phyloP scores from a whole-genome alignment of 2,888 invertebrate species.

The Neoitamus cyanurus region DNA sequence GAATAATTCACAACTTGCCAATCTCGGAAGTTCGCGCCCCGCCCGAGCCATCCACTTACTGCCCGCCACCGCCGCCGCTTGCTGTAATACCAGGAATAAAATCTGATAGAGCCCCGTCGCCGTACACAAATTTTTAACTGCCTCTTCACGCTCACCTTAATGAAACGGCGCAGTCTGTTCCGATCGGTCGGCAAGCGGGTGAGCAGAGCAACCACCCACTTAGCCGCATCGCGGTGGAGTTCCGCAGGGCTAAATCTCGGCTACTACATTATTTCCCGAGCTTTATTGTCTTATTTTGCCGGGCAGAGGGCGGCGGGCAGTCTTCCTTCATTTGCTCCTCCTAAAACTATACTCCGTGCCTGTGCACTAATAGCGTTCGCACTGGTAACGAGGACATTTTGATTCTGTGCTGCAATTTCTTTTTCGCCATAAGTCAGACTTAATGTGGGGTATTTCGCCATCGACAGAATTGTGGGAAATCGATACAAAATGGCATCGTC shows the following conservation, averaged over 20 bases:
- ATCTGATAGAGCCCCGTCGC: not conserved
- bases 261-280: constrained; percentile 3
- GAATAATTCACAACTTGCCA: constrained; percentile 39
- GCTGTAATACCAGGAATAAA: not conserved
- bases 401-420: constrained; percentile 55
- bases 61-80: not conserved
- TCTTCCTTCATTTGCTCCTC: constrained; percentile 24
- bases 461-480: constrained; percentile 57
- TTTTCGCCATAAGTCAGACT: constrained; percentile 58
- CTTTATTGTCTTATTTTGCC: constrained; percentile 29
- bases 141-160: constrained; percentile 11
- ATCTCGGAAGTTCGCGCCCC: not conserved
- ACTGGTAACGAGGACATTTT: constrained; percentile 52
- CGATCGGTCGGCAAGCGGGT: not conserved
- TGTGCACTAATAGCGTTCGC: constrained; percentile 43
- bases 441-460: constrained; percentile 54
- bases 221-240: not conserved
- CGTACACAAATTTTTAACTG: constrained; percentile 9
- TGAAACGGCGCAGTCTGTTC: constrained; percentile 6
- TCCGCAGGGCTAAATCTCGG: constrained; percentile 4
- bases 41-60: not conserved
- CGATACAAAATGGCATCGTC: constrained; percentile 60
- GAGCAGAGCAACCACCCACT: not conserved
- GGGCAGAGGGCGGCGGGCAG: not conserved
- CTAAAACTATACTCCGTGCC: constrained; percentile 9